Evolutionary conservation across 2,113 vertebrate species (phyloP).

Genomic region (Chlorodrepanis virens): DNA sequence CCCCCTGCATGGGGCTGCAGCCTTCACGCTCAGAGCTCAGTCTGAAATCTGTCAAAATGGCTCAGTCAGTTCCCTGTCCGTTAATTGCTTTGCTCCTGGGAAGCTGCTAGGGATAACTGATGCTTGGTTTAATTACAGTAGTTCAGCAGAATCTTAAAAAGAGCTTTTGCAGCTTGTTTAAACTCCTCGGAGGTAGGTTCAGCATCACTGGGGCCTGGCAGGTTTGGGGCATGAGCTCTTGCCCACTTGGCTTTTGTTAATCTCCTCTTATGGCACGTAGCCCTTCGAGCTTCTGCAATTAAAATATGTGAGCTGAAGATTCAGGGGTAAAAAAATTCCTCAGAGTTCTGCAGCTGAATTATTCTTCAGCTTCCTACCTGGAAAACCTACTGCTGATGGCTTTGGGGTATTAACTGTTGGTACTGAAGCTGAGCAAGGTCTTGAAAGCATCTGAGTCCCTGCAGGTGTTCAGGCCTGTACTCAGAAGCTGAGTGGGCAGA

Average conservation of each 20-base stretch:
- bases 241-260: fast-evolving
- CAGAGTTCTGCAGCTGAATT: background rate
- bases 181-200: background rate
- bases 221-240: background rate
- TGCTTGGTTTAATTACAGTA: background rate
- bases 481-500: background rate
- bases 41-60: background rate
- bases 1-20: fast-evolving
- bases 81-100: conserved; percentile 17
- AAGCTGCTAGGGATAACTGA: background rate
- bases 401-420: background rate
- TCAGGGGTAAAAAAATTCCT: background rate
- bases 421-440: background rate
- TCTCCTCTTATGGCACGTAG: background rate
- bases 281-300: background rate
- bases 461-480: background rate
- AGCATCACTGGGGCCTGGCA: background rate
- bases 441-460: background rate
- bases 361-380: background rate
- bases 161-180: background rate
- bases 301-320: background rate
- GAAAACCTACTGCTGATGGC: background rate
- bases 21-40: fast-evolving
- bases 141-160: background rate
- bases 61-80: background rate